Base-by-base conservation (phyloP, 2,797 vertebrate species). In the Pseudochirops corinnae region DNA sequence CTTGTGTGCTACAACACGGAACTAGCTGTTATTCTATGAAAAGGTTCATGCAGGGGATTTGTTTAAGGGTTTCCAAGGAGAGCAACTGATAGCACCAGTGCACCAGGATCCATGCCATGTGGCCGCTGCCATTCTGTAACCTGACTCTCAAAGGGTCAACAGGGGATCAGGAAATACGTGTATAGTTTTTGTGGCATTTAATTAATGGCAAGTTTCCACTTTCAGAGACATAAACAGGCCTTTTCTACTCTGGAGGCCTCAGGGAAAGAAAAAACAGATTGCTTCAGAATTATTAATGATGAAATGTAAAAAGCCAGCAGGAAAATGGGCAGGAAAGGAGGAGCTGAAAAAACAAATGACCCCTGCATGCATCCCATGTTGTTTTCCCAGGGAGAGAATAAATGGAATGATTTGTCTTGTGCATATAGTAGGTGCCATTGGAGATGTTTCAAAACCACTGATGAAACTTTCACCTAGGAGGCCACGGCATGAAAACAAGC, bases 161-260 rank as follows among this genome's bases (percentile, higher is more conserved):
- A 0, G 46, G 95, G 31, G 93, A 67, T 92, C 94, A 93, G 93
- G 92, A 96, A 96, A 92, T 90, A 0, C 11, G 56, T 90, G 60
- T 29, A 46, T 16, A 33, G 56, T 90, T 96, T 87, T 93, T 46
- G 26, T 33, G 55, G 90, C 90, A 62, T 92, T 97, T 95, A 97
- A 97, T 97, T 93, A 95, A 96, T 55, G 95, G 93, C 92, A 82
- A 94, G 16, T 58, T 95, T 94, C 93, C 90, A 74, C 91, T 56
- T 39, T 91, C 56, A 26, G 46, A 94, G 55, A 91, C 39, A 18
- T 7, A 67, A 97, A 56, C 74, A 33, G 92, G 56, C 58, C 53
- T 67, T 33, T 39, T 92, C 1, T 6, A 74, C 74, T 93, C 26
- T 95, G 55, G 82, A 55, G 53, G 5, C 92, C 96, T 52, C 53